These are phyloP conservation scores for Plemyria rubiginata DNA, from an alignment of 2,888 invertebrate genomes.

Conservation along the genomic window DNA sequence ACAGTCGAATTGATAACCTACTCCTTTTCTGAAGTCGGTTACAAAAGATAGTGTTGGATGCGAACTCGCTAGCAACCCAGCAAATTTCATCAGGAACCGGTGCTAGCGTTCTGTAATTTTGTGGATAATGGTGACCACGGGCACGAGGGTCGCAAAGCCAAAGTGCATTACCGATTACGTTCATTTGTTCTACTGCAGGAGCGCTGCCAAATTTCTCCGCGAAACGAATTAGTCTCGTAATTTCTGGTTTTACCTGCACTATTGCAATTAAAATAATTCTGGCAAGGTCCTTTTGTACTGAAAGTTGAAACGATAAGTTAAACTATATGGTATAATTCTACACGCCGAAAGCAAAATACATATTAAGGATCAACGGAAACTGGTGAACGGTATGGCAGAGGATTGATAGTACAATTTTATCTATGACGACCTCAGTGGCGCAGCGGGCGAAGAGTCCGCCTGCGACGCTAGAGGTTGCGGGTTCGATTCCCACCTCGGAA, in stretches of 20 bases:
- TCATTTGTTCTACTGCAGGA: conserved; percentile 38
- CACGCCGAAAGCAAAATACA: too few species aligned
- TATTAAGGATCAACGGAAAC: too few species aligned
- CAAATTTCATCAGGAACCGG: not conserved
- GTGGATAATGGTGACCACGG: conserved; percentile 57
- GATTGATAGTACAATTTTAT: too few species aligned
- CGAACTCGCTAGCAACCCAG: not conserved
- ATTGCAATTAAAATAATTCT: conserved; percentile 36
- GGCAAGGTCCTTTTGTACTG: conserved; percentile 33
- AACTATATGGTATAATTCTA: not conserved
- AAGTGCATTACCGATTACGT: conserved; percentile 54
- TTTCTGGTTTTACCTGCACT: conserved; percentile 39
- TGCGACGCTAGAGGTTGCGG: too few species aligned
- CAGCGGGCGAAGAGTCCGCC: too few species aligned
- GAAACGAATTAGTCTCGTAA: conserved; percentile 38
- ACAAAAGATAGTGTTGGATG: not conserved
- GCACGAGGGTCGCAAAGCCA: conserved; percentile 50
- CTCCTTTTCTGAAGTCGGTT: too few species aligned
- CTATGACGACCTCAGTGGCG: too few species aligned
- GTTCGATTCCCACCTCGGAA: too few species aligned
- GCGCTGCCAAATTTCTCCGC: conserved; percentile 37
- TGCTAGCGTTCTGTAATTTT: conserved; percentile 47
- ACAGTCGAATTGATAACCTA: too few species aligned
- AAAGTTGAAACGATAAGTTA: not conserved
- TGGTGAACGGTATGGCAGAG: too few species aligned